Evolutionary conservation across 2,888 invertebrate species (phyloP).

Genomic region (Tenthredo mesomela): DNA sequence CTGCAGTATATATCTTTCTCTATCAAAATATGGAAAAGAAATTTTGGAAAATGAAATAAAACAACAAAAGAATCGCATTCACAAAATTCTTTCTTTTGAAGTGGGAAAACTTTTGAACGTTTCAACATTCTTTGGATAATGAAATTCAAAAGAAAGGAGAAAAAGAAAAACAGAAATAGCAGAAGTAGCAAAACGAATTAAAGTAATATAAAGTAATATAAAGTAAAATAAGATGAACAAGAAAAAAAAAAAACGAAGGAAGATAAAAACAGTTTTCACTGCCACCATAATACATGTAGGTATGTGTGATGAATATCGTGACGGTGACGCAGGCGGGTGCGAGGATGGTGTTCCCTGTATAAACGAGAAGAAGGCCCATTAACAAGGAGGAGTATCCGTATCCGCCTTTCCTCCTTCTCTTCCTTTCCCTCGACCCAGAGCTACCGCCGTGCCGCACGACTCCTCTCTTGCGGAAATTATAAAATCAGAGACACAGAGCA

Average conservation of each 20-base stretch:
- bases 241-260: background rate
- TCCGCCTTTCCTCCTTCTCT: conserved; percentile 29
- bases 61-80: background rate
- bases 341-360: background rate
- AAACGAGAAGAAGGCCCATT: conserved; percentile 36
- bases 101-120: background rate
- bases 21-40: background rate
- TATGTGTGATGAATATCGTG: conserved; percentile 27
- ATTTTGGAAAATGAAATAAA: background rate
- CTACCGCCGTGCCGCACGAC: conserved; percentile 57
- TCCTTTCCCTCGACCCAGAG: conserved; percentile 5
- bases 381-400: conserved; percentile 45
- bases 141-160: background rate
- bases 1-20: background rate
- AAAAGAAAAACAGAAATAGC: background rate
- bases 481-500: conserved; percentile 77
- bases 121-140: background rate
- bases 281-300: background rate
- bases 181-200: background rate
- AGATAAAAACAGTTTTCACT: background rate
- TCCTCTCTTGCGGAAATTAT: conserved; percentile 76
- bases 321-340: conserved; percentile 2
- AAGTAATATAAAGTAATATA: background rate
- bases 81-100: background rate
- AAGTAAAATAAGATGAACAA: background rate